Conservation (phyloP, 2,113 vertebrate species). For the Silurus meridionalis region DNA sequence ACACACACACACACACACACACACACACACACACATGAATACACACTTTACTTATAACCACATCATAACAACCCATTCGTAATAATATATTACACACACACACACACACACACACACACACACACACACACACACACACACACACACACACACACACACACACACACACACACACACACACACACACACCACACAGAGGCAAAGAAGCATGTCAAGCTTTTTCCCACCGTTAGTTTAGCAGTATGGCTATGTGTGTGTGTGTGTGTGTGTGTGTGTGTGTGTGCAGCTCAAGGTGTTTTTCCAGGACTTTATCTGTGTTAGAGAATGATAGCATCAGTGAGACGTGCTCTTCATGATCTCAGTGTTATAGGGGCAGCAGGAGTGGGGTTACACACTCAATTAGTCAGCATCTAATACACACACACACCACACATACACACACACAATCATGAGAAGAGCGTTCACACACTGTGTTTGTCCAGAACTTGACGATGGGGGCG, state of each 20-base stretch:
- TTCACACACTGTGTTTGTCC: conserved; percentile 89
- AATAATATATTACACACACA: no score
- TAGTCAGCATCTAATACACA: conserved; percentile 7
- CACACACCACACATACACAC: conserved; percentile 21
- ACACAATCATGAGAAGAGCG: conserved; percentile 1
- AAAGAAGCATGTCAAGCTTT: no score
- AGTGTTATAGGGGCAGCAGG: neutral
- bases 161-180: no score
- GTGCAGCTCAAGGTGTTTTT: neutral
- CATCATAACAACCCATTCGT: no score
- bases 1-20: no score
- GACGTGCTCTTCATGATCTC: conserved; percentile 5
- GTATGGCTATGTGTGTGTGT: neutral
- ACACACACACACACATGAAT: neutral
- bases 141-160: no score
- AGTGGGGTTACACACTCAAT: neutral
- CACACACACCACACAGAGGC: neutral
- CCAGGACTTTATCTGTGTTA: conserved; percentile 1
- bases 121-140: no score
- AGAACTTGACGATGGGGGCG: conserved; percentile 98
- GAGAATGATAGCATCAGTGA: conserved; percentile 8
- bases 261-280: neutral
- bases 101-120: no score
- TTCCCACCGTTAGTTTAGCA: no score
- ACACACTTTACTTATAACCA: no score